Base-by-base conservation (phyloP, 1,140 invertebrate species). In the Dreissena polymorpha region DNA sequence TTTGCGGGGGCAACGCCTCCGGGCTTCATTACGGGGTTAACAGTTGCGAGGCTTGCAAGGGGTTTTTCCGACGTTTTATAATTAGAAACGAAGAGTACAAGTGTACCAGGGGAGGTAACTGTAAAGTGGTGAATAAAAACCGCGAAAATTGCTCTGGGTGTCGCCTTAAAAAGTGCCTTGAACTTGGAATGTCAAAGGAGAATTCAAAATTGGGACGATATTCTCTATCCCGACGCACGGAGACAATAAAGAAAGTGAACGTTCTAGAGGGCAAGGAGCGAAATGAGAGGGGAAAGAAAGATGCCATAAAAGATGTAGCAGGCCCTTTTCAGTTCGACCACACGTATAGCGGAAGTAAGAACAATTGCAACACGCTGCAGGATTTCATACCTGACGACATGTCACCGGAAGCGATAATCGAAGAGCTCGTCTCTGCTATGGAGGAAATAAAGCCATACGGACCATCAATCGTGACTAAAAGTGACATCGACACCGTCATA, bases 1-100 rank as follows among this genome's bases (percentile, higher is more conserved):
- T 94, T 10, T 94, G 94, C 84, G 91, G 91, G 14, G 94, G 93
- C 55, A 91, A 91, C 39, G 91, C 93, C 10, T 92, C 91, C 10
- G 94, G 94, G 16, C 89, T 93, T 23, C 94, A 94, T 83, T 94
- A 94, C 85, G 94, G 94, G n/a, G 93, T 93, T 1, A 91, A 92
- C 73, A 93, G 92, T 6, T 94, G 93, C 72, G 94, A 94, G 76
- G 93, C 93, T 2, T 94, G 93, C 86, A 94, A 93, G 88, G 89
- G 67, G 50, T 83, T 83, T 25, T 83, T 83, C 53, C 23, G 81
- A 49, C 12, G 81, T 25, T 83, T 68, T 49, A 67, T 83, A 3
- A 70, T 64, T 27, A 18, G 74, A 69, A 77, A 77, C 12, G 68
- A 83, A 71, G 73, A 76, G 18, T 83, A 71, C 18, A 83, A 83